Evolutionary conservation across 1,140 invertebrate genomes (phyloP), one percentile per base, ranked within the genome.

Genomic region (Drosophila ercepeae): DNA sequence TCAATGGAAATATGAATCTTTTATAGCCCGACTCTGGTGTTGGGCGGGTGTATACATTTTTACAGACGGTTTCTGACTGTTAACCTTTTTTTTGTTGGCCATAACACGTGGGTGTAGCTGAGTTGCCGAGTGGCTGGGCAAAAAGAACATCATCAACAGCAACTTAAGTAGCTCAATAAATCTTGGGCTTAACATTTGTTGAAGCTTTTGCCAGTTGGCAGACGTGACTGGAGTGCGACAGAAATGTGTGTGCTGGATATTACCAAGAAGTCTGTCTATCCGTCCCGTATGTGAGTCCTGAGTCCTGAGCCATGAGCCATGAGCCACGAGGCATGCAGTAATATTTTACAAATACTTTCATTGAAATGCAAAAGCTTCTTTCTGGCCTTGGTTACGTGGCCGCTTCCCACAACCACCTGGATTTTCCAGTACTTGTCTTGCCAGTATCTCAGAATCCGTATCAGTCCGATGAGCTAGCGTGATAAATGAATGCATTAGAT

Each of bases 151-250:
- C 81, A 84, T 86, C 79, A 84, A 72, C 76, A 79, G 61, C 73
- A 86, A 49, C 81, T 74, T 88, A 86, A 86, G 81, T 86, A 88
- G 77, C 77, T 75, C 82, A 88, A 86, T 86, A 86, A 86, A 86
- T 86, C 82, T 77, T 78, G 69, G 74, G 82, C 82, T 86, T 88
- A 86, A 75, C 82, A 88, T 86, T 82, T 88, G 82, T 67, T 78
- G 69, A 88, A 70, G 65, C 69, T 88, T 74, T 57, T 86, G 60
- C 60, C 65, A 64, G 71, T 81, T 79, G 59, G 63, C 48, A 74
- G 70, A 86, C 82, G 82, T 86, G 82, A 88, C 82, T 74, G 60
- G 69, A 63, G 82, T 82, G 74, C 78, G 78, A 83, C 78, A 83
- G 69, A 73, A 74, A 52, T 58, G 53, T 34, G 53, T 32, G 69